phyloP scores from a whole-genome alignment of 2,113 vertebrate species.

The Rhombomys opimus region DNA sequence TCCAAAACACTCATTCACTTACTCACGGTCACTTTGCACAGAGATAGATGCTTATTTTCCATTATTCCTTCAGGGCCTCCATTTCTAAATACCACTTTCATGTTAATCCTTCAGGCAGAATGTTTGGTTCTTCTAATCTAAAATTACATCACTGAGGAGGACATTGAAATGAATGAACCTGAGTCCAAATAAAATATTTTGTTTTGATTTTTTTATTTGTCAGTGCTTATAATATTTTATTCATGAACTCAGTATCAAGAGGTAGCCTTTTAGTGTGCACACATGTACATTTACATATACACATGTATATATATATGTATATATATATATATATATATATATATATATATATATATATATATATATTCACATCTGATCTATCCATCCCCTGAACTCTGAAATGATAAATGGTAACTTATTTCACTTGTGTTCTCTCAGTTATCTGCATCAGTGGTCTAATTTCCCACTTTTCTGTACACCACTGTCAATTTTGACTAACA shows the following conservation, averaged over 20 bases:
- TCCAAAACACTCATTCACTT: slow-evolving; percentile 48
- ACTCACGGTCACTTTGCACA: slow-evolving; percentile 40
- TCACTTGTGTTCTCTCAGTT: background rate
- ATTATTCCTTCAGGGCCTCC: background rate
- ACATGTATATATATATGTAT: background rate
- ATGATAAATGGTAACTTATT: background rate
- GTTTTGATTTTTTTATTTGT: slow-evolving; percentile 45
- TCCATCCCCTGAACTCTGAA: background rate
- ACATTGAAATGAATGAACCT: slow-evolving; percentile 57
- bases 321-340: too few species aligned
- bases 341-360: background rate
- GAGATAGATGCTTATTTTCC: background rate
- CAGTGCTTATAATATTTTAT: slow-evolving; percentile 26
- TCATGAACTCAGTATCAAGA: background rate
- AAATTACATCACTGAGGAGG: slow-evolving; percentile 45
- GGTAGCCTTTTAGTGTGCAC: background rate
- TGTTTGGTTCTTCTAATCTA: slow-evolving; percentile 41
- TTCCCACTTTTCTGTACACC: background rate
- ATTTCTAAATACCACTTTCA: slow-evolving; percentile 21
- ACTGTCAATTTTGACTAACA: background rate
- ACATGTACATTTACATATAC: background rate
- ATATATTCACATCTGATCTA: background rate
- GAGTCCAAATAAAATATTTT: slow-evolving; percentile 59
- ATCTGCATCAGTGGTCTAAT: background rate
- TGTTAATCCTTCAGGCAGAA: slow-evolving; percentile 38